These are phyloP conservation scores for Gari tellinella DNA, from an alignment of 2,888 invertebrate species.

Conservation along the genomic window DNA sequence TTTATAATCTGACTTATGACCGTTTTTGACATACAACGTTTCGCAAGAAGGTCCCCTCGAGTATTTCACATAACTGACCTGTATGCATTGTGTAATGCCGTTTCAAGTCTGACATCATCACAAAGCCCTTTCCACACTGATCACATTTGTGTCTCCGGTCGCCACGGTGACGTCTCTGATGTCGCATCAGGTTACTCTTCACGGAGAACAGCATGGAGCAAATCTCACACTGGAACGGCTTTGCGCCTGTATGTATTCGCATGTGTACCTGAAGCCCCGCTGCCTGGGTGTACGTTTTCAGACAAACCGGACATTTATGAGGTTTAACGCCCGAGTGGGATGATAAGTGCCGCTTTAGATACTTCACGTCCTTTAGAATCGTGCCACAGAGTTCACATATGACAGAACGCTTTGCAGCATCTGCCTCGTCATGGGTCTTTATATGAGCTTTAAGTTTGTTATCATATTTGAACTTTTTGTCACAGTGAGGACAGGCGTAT, in stretches of 20 bases:
- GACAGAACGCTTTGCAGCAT: neutral
- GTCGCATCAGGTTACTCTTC: slow-evolving; percentile 53
- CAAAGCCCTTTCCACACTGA: slow-evolving; percentile 49
- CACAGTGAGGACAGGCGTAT: neutral
- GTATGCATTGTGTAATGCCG: slow-evolving; percentile 34
- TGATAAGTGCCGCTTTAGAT: slow-evolving; percentile 16
- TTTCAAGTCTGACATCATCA: slow-evolving; percentile 22
- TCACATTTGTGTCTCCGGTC: slow-evolving; percentile 50
- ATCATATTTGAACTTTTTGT: neutral
- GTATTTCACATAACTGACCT: no score
- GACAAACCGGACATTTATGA: slow-evolving; percentile 15
- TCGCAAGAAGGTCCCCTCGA: no score
- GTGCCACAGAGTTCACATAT: slow-evolving; percentile 23
- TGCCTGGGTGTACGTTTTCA: slow-evolving; percentile 17
- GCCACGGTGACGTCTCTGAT: slow-evolving; percentile 49
- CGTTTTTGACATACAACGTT: no score
- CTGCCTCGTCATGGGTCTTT: neutral
- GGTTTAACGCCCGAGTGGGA: slow-evolving; percentile 6
- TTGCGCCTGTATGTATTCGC: slow-evolving; percentile 19
- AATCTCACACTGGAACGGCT: slow-evolving; percentile 47
- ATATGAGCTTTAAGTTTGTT: slow-evolving; percentile 6
- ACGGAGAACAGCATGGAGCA: slow-evolving; percentile 51
- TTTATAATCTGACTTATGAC: no score
- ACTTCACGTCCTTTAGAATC: slow-evolving; percentile 9
- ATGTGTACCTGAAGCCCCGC: slow-evolving; percentile 24